Percentiles rank a stretch among this genome's conserved stretches.
Conservation (phyloP, 2,113 vertebrate species). For the Psammodynastes pulverulentus region DNA sequence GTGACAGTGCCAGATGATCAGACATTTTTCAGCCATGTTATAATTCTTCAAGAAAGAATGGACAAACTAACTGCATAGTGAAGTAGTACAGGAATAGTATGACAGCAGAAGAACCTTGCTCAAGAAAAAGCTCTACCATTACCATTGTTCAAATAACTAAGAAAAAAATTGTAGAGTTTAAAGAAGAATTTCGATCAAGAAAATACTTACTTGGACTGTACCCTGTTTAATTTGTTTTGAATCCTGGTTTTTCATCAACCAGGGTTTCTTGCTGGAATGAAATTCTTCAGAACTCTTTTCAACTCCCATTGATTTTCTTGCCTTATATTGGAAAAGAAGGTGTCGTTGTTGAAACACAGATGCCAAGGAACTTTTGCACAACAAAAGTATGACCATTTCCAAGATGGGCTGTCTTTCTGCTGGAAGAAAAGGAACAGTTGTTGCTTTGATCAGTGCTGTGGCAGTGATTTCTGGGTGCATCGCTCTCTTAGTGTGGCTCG, state of each 20-base stretch:
- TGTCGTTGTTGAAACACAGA: background rate
- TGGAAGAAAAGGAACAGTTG: background rate
- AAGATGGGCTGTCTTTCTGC: background rate
- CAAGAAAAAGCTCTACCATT: background rate
- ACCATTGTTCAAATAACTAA: background rate
- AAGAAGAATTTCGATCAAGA: background rate
- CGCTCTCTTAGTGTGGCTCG: background rate
- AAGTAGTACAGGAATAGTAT: background rate
- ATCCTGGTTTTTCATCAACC: background rate
- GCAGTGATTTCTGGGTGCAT: conserved; percentile 19
- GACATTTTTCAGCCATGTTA: background rate
- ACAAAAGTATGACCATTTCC: background rate
- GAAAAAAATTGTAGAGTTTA: background rate
- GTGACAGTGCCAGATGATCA: background rate
- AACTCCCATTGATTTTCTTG: background rate
- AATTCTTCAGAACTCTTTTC: background rate
- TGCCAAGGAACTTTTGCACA: too few species aligned
- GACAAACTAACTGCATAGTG: background rate
- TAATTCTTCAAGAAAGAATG: background rate
- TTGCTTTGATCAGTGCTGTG: conserved; percentile 2
- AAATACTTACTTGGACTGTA: background rate
- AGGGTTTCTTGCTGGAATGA: background rate
- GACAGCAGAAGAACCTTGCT: background rate
- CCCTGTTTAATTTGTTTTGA: background rate
- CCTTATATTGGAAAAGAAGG: background rate